Base-by-base conservation (phyloP, 2,797 vertebrate species). In the Bucorvus abyssinicus region DNA sequence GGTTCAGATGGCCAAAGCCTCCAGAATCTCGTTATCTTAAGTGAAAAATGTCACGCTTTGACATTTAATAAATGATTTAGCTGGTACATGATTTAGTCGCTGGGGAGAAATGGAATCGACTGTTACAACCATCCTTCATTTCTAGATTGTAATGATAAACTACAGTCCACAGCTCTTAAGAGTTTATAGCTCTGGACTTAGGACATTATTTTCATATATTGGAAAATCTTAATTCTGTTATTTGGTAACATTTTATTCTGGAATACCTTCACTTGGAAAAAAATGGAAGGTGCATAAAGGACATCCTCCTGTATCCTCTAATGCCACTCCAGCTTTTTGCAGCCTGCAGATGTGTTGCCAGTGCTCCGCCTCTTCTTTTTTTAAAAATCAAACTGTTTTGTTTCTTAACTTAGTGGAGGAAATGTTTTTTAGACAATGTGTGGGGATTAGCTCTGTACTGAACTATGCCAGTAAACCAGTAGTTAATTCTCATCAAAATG, bases 1-100 rank as follows among this genome's bases (percentile, higher is more conserved):
- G 75, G 77, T 92, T 96, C 81, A 89, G 81, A 84, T 91, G 95
- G 86, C 73, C 79, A 77, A 60, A 70, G 42, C 49, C 36, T 77
- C 75, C 79, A 90, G 87, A 91, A 93, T 96, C 89, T 96, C 83
- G 90, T 96, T 97, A 86, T 88, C 55, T 76, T 96, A 93, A 90
- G 56, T 91, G 90, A 94, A 81, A 95, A 97, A 87, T 89, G 59
- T 81, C 82, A 91, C 56, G 68, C 38, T 84, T 89, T 95, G 67
- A 83, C 84, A 94, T 40, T 40, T 44, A 89, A 93, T 71, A 82
- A 90, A 84, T 94, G 49, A 76, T 90, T 75, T 85, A 92, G 81
- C 49, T 74, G 61, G 71, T 67, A 64, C 44, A 30, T 73, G 27
- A 63, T 87, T 20, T 10, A 80, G 53, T 95, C 83, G 83, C 65